Percentiles rank a stretch among this genome's conserved stretches.
phyloP scores from a whole-genome alignment of 2,888 invertebrate genomes.

The Vesta saturnalis region DNA sequence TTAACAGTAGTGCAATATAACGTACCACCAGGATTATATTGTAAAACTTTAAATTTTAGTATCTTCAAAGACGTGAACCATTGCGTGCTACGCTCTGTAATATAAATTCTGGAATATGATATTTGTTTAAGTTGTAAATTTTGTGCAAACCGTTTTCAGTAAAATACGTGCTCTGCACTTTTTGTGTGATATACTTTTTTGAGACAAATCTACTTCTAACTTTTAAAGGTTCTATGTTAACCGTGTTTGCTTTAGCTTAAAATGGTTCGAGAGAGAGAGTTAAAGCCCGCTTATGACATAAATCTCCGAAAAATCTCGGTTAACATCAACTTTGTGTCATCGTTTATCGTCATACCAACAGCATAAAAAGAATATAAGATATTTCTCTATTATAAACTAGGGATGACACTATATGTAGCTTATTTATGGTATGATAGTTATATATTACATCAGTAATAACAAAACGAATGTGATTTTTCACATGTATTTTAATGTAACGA shows the following conservation, averaged over 20 bases:
- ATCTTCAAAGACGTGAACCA: neutral
- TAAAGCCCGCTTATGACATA: too few relatives aligned
- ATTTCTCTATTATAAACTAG: neutral
- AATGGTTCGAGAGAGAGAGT: too few relatives aligned
- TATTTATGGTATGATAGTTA: neutral
- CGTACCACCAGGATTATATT: neutral
- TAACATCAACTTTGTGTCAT: too few relatives aligned
- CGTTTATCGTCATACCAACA: neutral
- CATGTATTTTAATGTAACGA: too few relatives aligned
- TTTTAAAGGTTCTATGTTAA: too few relatives aligned
- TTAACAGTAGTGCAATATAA: neutral
- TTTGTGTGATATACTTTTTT: too few relatives aligned
- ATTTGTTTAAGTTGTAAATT: neutral
- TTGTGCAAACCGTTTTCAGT: too few relatives aligned
- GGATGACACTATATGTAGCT: neutral
- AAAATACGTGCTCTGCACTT: too few relatives aligned
- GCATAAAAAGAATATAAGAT: neutral
- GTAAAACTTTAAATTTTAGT: neutral
- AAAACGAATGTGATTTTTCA: too few relatives aligned
- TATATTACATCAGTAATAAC: too few relatives aligned
- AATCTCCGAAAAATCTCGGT: neutral
- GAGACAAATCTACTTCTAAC: too few relatives aligned
- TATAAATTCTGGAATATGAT: neutral
- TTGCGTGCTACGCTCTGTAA: neutral
- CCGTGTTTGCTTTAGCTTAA: too few relatives aligned